Percentiles rank a stretch among this genome's conserved stretches.
Conservation (phyloP, 2,113 vertebrate genomes). For the Sphyrna mokarran region DNA sequence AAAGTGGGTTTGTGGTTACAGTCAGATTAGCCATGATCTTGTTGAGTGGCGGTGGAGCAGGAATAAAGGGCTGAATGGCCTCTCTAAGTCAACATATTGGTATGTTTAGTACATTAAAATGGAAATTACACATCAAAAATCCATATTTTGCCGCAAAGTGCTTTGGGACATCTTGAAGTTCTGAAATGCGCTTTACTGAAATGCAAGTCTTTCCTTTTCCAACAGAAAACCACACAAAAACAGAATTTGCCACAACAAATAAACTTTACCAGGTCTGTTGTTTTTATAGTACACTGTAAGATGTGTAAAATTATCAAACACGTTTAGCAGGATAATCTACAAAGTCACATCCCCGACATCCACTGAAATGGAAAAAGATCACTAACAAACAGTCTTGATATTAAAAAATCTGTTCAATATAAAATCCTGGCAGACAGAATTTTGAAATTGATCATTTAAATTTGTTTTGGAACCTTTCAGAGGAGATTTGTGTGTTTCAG, state of each 20-base stretch:
- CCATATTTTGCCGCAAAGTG: not conserved
- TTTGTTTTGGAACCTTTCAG: not conserved
- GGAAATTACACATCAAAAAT: not conserved
- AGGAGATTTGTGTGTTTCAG: not conserved
- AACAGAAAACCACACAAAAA: not conserved
- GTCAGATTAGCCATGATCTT: no score
- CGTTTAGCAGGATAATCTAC: not conserved
- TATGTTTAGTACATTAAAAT: not conserved
- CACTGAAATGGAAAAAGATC: not conserved
- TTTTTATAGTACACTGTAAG: not conserved
- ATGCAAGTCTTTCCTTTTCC: not conserved
- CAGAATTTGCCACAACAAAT: not conserved
- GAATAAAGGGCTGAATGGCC: no score
- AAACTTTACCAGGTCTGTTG: not conserved
- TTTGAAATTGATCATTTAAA: not conserved
- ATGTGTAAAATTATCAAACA: not conserved
- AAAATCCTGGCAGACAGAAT: not conserved
- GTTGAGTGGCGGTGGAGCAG: no score
- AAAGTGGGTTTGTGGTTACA: no score
- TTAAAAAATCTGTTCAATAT: not conserved
- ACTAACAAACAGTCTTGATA: not conserved
- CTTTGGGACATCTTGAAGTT: not conserved
- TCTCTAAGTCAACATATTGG: no score
- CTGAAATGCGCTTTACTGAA: not conserved
- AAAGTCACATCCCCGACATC: not conserved